These are phyloP conservation scores for Peromyscus californicus DNA, from an alignment of 2,113 vertebrate genomes.

Conservation along the genomic window DNA sequence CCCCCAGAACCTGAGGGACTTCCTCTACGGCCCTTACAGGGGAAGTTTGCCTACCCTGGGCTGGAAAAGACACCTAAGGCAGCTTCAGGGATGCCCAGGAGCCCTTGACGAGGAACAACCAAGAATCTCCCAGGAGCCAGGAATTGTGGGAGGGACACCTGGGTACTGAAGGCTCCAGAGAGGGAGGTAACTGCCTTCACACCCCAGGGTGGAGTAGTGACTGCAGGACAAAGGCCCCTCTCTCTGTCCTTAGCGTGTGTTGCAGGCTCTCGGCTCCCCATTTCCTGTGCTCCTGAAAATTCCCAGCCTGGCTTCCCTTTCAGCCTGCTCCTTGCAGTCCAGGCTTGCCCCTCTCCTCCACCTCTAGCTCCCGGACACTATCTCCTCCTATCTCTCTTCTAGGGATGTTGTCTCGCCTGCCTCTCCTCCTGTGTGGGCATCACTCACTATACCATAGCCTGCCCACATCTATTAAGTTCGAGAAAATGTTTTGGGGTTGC, in stretches of 20 bases:
- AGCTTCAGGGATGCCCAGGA: not conserved
- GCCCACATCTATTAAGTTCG: not conserved
- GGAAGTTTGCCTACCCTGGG: not conserved
- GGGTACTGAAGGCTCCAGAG: accelerated
- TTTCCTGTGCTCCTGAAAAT: not conserved
- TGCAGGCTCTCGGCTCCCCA: not conserved
- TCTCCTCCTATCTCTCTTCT: no score
- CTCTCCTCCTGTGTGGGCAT: not conserved
- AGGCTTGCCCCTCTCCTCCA: not conserved
- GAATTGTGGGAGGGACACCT: accelerated
- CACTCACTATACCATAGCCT: no score
- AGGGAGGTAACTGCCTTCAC: not conserved
- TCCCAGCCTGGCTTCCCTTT: not conserved
- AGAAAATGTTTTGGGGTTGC: not conserved
- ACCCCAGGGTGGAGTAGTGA: not conserved
- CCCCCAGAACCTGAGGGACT: not conserved
- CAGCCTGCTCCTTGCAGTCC: not conserved
- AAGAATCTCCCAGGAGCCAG: not conserved
- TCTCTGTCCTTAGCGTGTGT: accelerated
- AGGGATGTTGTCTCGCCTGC: not conserved
- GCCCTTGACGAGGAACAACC: not conserved
- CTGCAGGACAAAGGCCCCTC: accelerated
- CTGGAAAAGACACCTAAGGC: not conserved
- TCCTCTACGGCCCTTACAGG: accelerated
- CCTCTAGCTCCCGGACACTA: not conserved